Conservation (phyloP, 2,888 invertebrate genomes). For the Meloe dianella region DNA sequence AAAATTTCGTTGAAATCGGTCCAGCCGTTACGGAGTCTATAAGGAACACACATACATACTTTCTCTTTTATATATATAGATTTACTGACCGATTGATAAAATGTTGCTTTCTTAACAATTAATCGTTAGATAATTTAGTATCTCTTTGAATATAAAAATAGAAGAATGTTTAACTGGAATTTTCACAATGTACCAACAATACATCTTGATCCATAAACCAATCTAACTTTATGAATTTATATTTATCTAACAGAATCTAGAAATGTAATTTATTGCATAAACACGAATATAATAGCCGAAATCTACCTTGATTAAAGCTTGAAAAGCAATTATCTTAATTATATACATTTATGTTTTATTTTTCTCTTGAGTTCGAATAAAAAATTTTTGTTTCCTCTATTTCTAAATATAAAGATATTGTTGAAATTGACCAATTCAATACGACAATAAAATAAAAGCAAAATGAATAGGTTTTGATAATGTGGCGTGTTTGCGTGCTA, state of each 20-base stretch:
- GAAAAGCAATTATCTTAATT: neutral
- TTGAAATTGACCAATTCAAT: neutral
- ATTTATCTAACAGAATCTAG: neutral
- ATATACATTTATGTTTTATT: neutral
- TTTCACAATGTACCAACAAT: neutral
- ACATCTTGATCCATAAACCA: neutral
- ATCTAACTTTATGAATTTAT: neutral
- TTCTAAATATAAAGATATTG: neutral
- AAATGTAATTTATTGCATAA: neutral
- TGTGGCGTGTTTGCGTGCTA: slow-evolving; percentile 10
- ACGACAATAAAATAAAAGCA: neutral
- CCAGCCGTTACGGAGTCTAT: no score
- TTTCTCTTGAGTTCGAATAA: no score
- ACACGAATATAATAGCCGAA: neutral
- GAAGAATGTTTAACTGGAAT: no score
- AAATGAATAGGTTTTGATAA: neutral
- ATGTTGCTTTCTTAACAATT: no score
- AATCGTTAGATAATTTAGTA: no score
- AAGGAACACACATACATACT: no score
- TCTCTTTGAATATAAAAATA: no score
- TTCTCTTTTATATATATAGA: no score
- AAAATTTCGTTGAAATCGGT: no score
- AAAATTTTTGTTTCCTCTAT: neutral
- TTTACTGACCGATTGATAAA: no score
- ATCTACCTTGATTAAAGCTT: neutral